Evolutionary conservation across 2,797 vertebrate genomes (phyloP).

Genomic region (Micromesistius poutassou): DNA sequence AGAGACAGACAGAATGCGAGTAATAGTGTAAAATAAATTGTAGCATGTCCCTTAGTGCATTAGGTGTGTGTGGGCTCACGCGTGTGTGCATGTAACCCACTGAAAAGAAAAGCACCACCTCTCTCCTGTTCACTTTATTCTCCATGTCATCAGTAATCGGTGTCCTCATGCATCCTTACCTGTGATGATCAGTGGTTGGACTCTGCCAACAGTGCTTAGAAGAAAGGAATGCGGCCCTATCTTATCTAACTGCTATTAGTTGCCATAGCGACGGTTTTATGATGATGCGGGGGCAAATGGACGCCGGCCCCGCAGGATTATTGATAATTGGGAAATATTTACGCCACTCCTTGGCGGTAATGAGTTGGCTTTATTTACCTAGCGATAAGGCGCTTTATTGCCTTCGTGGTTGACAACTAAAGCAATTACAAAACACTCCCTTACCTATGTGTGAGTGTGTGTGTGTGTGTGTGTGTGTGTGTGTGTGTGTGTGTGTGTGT

Average conservation of each 20-base stretch:
- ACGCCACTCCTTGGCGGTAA: slow-evolving; percentile 51
- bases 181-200: no score
- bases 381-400: slow-evolving; percentile 62
- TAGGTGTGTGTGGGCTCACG: no score
- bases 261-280: slow-evolving; percentile 46
- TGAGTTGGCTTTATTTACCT: slow-evolving; percentile 58
- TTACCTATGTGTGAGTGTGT: slow-evolving; percentile 26
- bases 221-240: slow-evolving; percentile 54
- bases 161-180: not conserved
- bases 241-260: slow-evolving; percentile 47
- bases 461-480: slow-evolving; percentile 13
- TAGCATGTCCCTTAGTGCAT: not conserved
- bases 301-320: slow-evolving; percentile 46
- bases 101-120: not conserved
- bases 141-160: slow-evolving; percentile 21
- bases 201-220: not conserved
- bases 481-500: not conserved
- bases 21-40: not conserved
- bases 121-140: slow-evolving; percentile 26
- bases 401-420: slow-evolving; percentile 60
- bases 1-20: not conserved
- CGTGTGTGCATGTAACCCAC: not conserved
- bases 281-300: slow-evolving; percentile 35
- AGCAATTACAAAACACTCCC: slow-evolving; percentile 57
- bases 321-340: slow-evolving; percentile 68